Base-by-base conservation (phyloP, 2,113 vertebrate genomes). In the Siniperca knerii region DNA sequence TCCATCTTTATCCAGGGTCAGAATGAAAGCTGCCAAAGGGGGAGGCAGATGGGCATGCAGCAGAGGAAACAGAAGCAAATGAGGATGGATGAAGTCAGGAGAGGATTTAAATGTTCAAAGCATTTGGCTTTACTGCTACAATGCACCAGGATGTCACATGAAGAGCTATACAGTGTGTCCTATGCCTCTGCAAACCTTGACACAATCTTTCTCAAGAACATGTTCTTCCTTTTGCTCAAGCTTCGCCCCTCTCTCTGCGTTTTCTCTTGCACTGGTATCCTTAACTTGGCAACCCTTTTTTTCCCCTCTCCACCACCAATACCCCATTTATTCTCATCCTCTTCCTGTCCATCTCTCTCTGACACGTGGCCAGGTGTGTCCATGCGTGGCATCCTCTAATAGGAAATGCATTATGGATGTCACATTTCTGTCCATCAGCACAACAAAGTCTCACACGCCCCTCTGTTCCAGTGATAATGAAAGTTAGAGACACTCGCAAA, bases 331-430 rank as follows among this genome's bases (percentile, higher is more conserved):
- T 94, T 91, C 86, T 86, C 87, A 77, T 92, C 89, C 89, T 87
- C 82, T 80, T 79, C 78, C 91, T 92, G 94, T 93, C 92, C 92
- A 68, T 92, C 89, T 90, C 85, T 5, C 79, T 83, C 85, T 90
- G 92, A 94, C 92, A 94, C 86, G 71, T 91, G 90, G 90, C 93
- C 92, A 90, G 91, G 90, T 90, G 91, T 89, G 89, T 87, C 91
- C 92, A 90, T 88, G 89, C 91, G 84, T 93, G 91, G 87, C 87
- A 79, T 90, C 91, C 91, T 85, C 79, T 92, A 93, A 94, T 93
- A 89, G 89, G 86, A 92, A 92, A 94, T 95, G 87, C 92, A 95
- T 95, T 94, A 95, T 95, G 94, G 92, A 95, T 95, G 94, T 92
- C 90, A 91, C 92, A 94, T 89, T 93, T 87, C 92, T 91, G 91